Conservation (phyloP, 2,113 vertebrate genomes). For the Engraulis encrasicolus region DNA sequence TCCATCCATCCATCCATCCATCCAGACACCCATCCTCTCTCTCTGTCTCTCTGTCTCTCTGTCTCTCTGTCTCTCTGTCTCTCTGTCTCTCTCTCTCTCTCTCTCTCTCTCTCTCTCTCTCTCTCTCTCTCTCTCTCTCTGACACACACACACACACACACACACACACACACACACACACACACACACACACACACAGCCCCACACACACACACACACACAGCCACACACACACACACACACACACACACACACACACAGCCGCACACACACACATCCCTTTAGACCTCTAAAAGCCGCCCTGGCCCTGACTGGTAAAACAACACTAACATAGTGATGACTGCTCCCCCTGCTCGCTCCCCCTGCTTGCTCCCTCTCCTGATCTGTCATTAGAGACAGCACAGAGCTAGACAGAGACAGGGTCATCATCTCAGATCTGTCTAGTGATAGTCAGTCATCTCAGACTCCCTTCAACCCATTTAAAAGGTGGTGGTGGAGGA, state of each 20-base stretch:
- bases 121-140: too few relatives aligned
- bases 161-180: conserved; percentile 46
- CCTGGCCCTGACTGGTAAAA: conserved; percentile 58
- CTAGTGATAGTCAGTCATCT: conserved; percentile 24
- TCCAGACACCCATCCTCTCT: too few relatives aligned
- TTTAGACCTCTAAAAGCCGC: conserved; percentile 55
- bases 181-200: conserved; percentile 21
- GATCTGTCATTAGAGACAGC: conserved; percentile 46
- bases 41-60: too few relatives aligned
- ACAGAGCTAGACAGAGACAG: conserved; percentile 32
- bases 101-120: too few relatives aligned
- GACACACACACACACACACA: not conserved
- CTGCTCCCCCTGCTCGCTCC: too few relatives aligned
- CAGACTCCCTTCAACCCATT: not conserved
- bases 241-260: conserved; percentile 23
- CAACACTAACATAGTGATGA: not conserved
- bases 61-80: too few relatives aligned
- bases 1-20: too few relatives aligned
- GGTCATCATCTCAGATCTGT: conserved; percentile 17
- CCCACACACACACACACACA: not conserved
- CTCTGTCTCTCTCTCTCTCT: too few relatives aligned
- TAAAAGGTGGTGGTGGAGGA: conserved; percentile 5
- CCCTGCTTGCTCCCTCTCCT: conserved; percentile 42
- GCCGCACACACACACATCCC: conserved; percentile 59
- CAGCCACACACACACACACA: conserved; percentile 28